Evolutionary conservation across 2,113 vertebrate species (phyloP).

Genomic region (Camarhynchus parvulus): DNA sequence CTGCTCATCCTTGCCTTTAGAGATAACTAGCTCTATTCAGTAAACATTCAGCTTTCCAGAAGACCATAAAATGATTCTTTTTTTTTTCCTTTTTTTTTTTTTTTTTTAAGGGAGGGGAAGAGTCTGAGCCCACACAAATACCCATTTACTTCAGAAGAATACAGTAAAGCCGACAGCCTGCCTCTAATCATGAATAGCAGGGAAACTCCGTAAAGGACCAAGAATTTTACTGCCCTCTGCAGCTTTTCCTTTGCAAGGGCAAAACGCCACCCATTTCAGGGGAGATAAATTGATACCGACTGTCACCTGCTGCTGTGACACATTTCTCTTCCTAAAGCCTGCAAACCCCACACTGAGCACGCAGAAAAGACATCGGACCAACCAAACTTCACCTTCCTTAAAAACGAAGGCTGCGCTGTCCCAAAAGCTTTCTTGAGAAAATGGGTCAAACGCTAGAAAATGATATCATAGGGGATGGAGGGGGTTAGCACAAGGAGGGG

Average conservation of each 20-base stretch:
- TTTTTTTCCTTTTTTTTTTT: not conserved
- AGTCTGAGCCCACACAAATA: not conserved
- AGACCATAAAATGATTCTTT: not conserved
- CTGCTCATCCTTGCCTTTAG: not conserved
- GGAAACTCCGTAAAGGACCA: conserved; percentile 14
- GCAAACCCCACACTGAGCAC: not conserved
- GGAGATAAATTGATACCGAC: not conserved
- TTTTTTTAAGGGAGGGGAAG: not conserved
- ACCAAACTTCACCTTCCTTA: not conserved
- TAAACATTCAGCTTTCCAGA: not conserved
- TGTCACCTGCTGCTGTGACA: not conserved
- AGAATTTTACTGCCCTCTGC: conserved; percentile 73
- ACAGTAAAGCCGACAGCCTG: not conserved
- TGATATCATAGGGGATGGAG: not conserved
- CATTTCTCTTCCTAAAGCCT: not conserved
- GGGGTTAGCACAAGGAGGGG: no score
- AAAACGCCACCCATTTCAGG: conserved; percentile 9
- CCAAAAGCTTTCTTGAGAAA: not conserved
- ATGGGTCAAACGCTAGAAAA: not conserved
- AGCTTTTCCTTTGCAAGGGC: conserved; percentile 49
- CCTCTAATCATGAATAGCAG: not conserved
- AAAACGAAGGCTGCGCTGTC: not conserved
- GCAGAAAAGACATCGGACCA: not conserved
- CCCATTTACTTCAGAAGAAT: not conserved
- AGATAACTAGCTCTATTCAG: not conserved